These are phyloP conservation scores for Zosterops pallidus DNA, from an alignment of 2,113 vertebrate species.

Conservation along the genomic window DNA sequence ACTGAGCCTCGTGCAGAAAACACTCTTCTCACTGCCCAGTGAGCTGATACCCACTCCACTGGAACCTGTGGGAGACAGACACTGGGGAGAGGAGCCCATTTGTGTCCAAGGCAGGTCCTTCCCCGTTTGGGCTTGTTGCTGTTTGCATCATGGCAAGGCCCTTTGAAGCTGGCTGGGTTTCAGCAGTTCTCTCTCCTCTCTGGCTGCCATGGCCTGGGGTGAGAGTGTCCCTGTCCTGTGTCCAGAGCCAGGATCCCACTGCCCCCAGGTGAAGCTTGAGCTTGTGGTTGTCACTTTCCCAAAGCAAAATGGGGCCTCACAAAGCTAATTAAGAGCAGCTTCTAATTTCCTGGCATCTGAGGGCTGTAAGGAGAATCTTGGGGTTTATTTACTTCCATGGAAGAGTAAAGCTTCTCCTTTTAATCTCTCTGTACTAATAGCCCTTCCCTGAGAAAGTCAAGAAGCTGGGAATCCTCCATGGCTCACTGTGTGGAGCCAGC, in stretches of 20 bases:
- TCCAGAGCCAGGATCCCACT: neutral
- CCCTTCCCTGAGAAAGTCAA: neutral
- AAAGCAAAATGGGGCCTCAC: neutral
- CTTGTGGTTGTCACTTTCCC: neutral
- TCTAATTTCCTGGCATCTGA: slow-evolving; percentile 41
- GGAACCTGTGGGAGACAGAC: fast-evolving
- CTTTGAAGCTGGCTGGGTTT: neutral
- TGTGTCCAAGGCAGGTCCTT: neutral
- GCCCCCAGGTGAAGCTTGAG: neutral
- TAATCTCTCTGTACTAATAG: neutral
- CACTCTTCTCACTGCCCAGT: fast-evolving
- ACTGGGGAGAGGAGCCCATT: neutral
- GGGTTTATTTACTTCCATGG: neutral
- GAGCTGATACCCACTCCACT: fast-evolving
- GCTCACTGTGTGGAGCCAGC: neutral
- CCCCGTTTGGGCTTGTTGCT: neutral
- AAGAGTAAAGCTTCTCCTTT: neutral
- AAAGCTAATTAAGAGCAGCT: slow-evolving; percentile 51
- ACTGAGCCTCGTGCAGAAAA: neutral
- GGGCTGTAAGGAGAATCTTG: neutral
- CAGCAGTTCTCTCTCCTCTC: neutral
- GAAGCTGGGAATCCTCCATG: fast-evolving
- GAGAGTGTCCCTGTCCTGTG: fast-evolving
- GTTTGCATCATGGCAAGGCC: neutral
- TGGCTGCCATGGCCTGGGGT: neutral